phyloP scores from a whole-genome alignment of 92 coral and sea anemone species.

The Metridium senile region DNA sequence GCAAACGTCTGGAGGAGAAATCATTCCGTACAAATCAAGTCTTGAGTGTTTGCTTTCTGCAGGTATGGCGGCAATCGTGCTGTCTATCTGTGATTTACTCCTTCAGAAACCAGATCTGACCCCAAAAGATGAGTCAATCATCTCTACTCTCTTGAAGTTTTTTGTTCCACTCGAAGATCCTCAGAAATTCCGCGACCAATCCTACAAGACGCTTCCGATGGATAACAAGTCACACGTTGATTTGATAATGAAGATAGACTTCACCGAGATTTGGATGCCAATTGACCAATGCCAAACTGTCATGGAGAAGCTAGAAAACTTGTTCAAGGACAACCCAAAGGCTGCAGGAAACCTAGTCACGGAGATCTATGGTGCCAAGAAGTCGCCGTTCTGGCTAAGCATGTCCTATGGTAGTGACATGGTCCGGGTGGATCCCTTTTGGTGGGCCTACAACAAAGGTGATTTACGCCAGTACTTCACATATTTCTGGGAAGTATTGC shows the following conservation, averaged over 20 bases:
- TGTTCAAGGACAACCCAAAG: conserved; percentile 49
- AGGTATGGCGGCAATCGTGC: conserved; percentile 47
- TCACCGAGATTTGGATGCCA: conserved; percentile 85
- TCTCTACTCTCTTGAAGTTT: conserved; percentile 28
- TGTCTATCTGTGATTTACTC: conserved; percentile 40
- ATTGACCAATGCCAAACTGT: conserved; percentile 55
- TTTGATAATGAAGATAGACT: conserved; percentile 44
- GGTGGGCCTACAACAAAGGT: conserved; percentile 73
- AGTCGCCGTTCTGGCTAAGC: conserved; percentile 71
- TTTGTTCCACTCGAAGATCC: conserved; percentile 39
- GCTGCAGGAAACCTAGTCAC: conserved; percentile 64
- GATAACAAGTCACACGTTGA: conserved; percentile 66
- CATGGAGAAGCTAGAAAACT: conserved; percentile 45
- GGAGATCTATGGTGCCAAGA: conserved; percentile 73
- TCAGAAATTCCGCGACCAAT: conserved; percentile 46
- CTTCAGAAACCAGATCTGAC: conserved; percentile 33
- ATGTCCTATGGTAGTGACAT: conserved; percentile 59
- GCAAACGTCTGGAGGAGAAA: conserved; percentile 11
- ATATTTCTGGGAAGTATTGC: conserved; percentile 59
- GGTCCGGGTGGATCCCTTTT: conserved; percentile 71
- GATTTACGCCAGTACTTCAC: conserved; percentile 52
- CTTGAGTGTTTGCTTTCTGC: too few species aligned
- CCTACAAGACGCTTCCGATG: conserved; percentile 64
- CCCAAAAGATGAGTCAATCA: conserved; percentile 20
- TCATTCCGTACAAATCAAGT: conserved; percentile 46